These are phyloP conservation scores for Euura lappo DNA, from an alignment of 1,140 invertebrate genomes.

Conservation along the genomic window DNA sequence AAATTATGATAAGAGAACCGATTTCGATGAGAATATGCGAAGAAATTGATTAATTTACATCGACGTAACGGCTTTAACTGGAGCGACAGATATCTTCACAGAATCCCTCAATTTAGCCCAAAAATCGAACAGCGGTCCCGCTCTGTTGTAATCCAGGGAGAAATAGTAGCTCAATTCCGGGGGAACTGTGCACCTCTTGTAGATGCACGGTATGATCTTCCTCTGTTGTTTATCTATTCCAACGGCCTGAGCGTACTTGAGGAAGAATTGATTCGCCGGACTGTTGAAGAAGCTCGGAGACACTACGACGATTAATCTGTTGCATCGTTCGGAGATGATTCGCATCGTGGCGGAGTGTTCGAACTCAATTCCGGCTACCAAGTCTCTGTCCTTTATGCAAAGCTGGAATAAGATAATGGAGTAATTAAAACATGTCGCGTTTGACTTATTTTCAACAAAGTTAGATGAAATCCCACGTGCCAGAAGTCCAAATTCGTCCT, in stretches of 20 bases:
- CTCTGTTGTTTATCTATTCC: slow-evolving; percentile 67
- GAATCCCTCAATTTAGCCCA: slow-evolving; percentile 67
- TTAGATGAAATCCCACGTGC: slow-evolving; percentile 45
- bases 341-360: slow-evolving; percentile 74
- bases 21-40: too few species aligned
- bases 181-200: slow-evolving; percentile 66
- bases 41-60: too few species aligned
- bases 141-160: slow-evolving; percentile 63
- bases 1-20: too few species aligned
- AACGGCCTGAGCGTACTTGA: slow-evolving; percentile 75
- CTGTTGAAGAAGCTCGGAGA: slow-evolving; percentile 75
- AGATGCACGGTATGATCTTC: slow-evolving; percentile 73
- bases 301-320: slow-evolving; percentile 73
- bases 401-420: slow-evolving; percentile 55
- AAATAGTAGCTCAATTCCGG: slow-evolving; percentile 63
- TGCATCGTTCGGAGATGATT: slow-evolving; percentile 76
- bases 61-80: too few species aligned
- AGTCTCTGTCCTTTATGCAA: slow-evolving; percentile 72
- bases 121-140: slow-evolving; percentile 65
- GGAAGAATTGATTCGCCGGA: slow-evolving; percentile 72
- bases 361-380: slow-evolving; percentile 68
- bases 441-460: not conserved
- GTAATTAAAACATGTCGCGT: too few species aligned
- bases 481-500: slow-evolving; percentile 67
- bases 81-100: slow-evolving; percentile 35